phyloP scores from a whole-genome alignment of 1,140 invertebrate species.

The Belonocnema kinseyi region DNA sequence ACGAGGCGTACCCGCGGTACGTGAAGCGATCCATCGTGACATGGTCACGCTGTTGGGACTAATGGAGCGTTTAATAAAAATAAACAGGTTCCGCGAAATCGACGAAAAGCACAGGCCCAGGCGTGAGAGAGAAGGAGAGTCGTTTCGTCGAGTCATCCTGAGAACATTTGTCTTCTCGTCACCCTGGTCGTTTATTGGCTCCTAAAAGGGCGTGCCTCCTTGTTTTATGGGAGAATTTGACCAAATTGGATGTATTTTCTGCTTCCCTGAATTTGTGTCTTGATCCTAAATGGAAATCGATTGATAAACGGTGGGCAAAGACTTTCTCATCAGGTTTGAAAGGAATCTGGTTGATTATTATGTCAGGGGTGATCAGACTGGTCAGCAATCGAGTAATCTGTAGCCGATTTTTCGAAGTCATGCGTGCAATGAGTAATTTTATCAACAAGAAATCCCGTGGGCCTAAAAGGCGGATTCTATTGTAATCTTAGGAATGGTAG shows the following conservation, averaged over 20 bases:
- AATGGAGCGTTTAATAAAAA: constrained; percentile 35
- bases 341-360: no score
- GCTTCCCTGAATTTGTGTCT: constrained; percentile 11
- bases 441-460: no score
- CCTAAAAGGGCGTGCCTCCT: constrained; percentile 37
- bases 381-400: no score
- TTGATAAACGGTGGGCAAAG: no score
- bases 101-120: constrained; percentile 5
- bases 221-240: constrained; percentile 19
- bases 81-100: constrained; percentile 30
- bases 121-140: neutral
- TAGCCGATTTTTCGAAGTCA: no score
- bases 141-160: constrained; percentile 39
- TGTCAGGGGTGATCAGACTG: no score
- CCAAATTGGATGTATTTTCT: constrained; percentile 14
- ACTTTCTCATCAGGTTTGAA: no score
- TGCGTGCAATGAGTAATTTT: no score
- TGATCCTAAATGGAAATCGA: neutral
- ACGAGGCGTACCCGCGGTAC: constrained; percentile 27
- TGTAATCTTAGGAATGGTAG: no score
- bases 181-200: constrained; percentile 31
- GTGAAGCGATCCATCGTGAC: constrained; percentile 17
- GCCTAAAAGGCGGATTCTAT: no score
- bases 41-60: constrained; percentile 19
- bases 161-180: constrained; percentile 43